Conservation (phyloP, 2,113 vertebrate species). For the Rhizomys pruinosus region DNA sequence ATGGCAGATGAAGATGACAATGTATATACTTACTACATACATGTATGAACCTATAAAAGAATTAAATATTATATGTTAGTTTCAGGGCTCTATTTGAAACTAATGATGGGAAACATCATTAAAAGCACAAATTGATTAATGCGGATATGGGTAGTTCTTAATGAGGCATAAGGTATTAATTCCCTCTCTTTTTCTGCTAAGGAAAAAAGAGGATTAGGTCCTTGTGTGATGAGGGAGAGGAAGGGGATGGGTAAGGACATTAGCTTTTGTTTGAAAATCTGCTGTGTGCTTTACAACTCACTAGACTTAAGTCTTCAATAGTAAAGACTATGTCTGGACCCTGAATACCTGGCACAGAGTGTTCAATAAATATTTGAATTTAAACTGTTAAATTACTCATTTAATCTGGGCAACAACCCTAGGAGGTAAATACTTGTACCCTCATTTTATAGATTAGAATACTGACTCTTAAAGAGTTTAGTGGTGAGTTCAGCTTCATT, state of each 20-base stretch:
- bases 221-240: constrained; percentile 31
- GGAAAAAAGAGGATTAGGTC: constrained; percentile 31
- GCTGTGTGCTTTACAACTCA: neutral
- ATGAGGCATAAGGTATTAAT: constrained; percentile 21
- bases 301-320: neutral
- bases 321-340: constrained; percentile 2
- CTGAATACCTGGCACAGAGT: neutral
- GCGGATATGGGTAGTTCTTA: neutral
- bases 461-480: neutral
- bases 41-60: neutral
- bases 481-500: neutral
- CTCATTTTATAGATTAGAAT: neutral
- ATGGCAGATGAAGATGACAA: neutral
- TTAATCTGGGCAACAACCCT: constrained; percentile 1
- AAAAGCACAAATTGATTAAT: constrained; percentile 1
- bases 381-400: constrained; percentile 8
- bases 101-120: constrained; percentile 29
- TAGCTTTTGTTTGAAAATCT: constrained; percentile 44
- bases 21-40: neutral
- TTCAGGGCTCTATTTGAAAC: constrained; percentile 21
- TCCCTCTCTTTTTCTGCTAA: constrained; percentile 30
- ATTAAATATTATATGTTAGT: neutral
- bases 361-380: constrained; percentile 21
- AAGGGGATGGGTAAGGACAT: neutral
- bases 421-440: constrained; percentile 1